Evolutionary conservation across 2,888 invertebrate genomes (phyloP).

Genomic region (Mythimna loreyi): DNA sequence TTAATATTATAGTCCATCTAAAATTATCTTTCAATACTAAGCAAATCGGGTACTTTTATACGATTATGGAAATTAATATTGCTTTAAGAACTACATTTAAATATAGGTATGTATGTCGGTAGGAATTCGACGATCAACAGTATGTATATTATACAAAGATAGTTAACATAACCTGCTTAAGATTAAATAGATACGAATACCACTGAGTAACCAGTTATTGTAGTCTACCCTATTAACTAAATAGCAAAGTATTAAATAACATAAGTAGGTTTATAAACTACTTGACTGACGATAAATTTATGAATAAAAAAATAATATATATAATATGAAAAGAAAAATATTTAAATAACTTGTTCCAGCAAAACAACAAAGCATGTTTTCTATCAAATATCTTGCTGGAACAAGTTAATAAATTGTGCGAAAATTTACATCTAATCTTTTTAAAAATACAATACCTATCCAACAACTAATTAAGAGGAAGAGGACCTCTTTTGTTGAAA

Average conservation of each 20-base stretch:
- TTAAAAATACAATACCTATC: neutral
- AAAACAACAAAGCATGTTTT: too few relatives aligned
- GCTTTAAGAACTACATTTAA: neutral
- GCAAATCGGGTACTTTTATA: neutral
- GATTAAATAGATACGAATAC: conserved; percentile 9
- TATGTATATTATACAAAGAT: conserved; percentile 3
- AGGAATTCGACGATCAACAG: conserved; percentile 26
- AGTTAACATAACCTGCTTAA: conserved; percentile 48
- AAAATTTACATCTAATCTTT: neutral
- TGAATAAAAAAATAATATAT: too few relatives aligned
- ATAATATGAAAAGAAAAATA: neutral
- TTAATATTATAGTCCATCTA: too few relatives aligned
- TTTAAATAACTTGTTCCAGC: neutral
- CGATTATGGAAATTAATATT: neutral
- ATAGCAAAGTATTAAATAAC: neutral
- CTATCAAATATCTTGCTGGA: too few relatives aligned
- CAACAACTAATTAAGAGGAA: neutral
- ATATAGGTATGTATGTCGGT: conserved; percentile 17
- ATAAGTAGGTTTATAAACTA: neutral
- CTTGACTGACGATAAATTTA: neutral
- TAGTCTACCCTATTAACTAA: conserved; percentile 19
- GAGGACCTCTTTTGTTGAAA: neutral
- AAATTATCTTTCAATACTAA: too few relatives aligned
- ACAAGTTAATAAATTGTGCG: too few relatives aligned
- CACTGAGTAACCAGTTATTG: conserved; percentile 42